Conservation (phyloP, 2,888 invertebrate genomes). For the Xanthorhoe designata region DNA sequence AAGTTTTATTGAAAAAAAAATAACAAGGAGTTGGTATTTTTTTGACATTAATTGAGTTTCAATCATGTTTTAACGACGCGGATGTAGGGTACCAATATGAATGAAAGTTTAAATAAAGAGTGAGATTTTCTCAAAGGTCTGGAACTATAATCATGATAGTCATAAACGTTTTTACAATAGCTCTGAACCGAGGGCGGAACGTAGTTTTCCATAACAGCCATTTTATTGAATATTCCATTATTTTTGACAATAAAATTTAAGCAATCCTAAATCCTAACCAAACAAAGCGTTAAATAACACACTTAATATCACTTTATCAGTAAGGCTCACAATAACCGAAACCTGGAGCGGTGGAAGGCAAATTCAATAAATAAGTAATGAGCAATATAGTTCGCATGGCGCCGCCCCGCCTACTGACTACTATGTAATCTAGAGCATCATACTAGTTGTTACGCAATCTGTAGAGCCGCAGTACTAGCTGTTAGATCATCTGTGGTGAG, state of each 20-base stretch:
- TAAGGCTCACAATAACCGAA: constrained; percentile 50
- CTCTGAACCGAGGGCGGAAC: neutral
- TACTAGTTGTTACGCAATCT: constrained; percentile 7
- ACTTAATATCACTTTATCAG: constrained; percentile 42
- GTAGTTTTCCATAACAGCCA: neutral
- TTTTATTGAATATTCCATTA: neutral
- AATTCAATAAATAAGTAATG: constrained; percentile 63
- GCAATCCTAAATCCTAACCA: neutral
- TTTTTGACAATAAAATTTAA: neutral
- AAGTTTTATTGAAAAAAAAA: too few relatives aligned
- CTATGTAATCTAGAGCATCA: constrained; percentile 6
- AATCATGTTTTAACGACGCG: too few relatives aligned
- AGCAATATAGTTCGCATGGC: constrained; percentile 52
- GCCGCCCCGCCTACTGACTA: constrained; percentile 25
- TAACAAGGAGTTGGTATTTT: too few relatives aligned
- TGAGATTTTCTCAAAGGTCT: too few relatives aligned
- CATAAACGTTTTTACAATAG: too few relatives aligned
- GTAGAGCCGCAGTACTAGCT: constrained; percentile 16
- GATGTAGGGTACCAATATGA: too few relatives aligned
- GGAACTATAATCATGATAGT: too few relatives aligned
- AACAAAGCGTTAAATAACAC: constrained; percentile 8
- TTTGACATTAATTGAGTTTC: too few relatives aligned
- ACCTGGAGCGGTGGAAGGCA: constrained; percentile 52
- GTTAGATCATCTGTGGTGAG: constrained; percentile 5
- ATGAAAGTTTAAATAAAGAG: too few relatives aligned